These are phyloP conservation scores for Meloidogyne hapla DNA, from an alignment of 1,140 invertebrate species.

Conservation along the genomic window DNA sequence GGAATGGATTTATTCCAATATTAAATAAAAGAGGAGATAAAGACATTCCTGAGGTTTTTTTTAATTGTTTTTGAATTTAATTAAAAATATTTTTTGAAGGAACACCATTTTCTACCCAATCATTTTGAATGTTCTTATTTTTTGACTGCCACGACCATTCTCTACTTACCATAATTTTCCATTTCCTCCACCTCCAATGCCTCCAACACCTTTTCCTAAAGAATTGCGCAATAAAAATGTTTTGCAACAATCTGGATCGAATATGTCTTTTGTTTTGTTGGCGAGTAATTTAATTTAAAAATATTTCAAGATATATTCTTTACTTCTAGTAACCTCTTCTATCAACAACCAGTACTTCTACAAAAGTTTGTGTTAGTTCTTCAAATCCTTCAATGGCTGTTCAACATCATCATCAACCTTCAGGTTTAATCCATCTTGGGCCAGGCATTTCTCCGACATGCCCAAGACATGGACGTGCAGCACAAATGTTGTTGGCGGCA, in stretches of 20 bases:
- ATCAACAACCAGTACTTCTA: slow-evolving; percentile 42
- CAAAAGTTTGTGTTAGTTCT: slow-evolving; percentile 34
- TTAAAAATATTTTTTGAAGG: slow-evolving; percentile 28
- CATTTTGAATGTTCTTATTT: slow-evolving; percentile 66
- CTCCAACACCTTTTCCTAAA: slow-evolving; percentile 49
- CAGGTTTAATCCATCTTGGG: slow-evolving; percentile 30
- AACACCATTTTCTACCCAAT: slow-evolving; percentile 71
- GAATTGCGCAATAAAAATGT: slow-evolving; percentile 29
- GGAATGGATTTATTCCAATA: slow-evolving; percentile 89
- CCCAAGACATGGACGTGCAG: slow-evolving; percentile 59
- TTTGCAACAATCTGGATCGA: too few relatives aligned
- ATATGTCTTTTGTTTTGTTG: too few relatives aligned
- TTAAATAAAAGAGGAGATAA: slow-evolving; percentile 78
- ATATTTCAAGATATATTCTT: too few relatives aligned
- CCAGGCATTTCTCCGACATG: slow-evolving; percentile 59
- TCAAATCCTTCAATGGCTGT: background rate
- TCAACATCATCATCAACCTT: slow-evolving; percentile 4
- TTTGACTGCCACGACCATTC: slow-evolving; percentile 58
- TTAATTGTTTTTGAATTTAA: slow-evolving; percentile 25
- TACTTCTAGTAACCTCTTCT: slow-evolving; percentile 55
- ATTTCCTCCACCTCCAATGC: slow-evolving; percentile 64
- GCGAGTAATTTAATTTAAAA: too few relatives aligned
- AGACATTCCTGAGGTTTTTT: slow-evolving; percentile 68
- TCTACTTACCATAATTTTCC: slow-evolving; percentile 56
- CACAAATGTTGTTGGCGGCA: slow-evolving; percentile 49